These are phyloP conservation scores for Eustalomyia histrio DNA, from an alignment of 2,888 invertebrate species.

Conservation along the genomic window DNA sequence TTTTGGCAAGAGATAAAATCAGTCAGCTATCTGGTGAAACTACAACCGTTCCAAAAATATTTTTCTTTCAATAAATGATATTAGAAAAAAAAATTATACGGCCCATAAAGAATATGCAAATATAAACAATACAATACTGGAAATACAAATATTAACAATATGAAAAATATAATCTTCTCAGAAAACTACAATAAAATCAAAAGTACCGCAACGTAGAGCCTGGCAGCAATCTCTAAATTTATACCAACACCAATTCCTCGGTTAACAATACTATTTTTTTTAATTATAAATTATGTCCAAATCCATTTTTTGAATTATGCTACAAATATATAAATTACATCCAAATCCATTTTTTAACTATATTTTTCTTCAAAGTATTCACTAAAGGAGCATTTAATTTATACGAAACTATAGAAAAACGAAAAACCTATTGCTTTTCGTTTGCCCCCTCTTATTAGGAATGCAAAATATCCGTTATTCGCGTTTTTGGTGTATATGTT, in stretches of 20 bases:
- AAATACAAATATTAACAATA: constrained; percentile 5
- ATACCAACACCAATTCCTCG: neutral
- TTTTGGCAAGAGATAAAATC: neutral
- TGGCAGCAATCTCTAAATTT: neutral
- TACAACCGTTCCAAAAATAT: neutral
- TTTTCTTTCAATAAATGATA: neutral
- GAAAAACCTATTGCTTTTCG: too few relatives aligned
- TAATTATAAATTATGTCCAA: too few relatives aligned
- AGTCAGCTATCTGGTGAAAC: neutral
- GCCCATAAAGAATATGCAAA: constrained; percentile 24
- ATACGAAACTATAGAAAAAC: too few relatives aligned
- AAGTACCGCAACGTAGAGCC: constrained; percentile 19
- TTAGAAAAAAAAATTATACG: constrained; percentile 31
- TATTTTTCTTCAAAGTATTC: too few relatives aligned
- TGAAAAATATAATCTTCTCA: constrained; percentile 5
- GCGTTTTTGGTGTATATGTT: too few relatives aligned
- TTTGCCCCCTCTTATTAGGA: too few relatives aligned
- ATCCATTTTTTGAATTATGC: too few relatives aligned
- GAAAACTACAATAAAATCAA: neutral
- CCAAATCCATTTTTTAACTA: too few relatives aligned
- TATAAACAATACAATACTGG: neutral
- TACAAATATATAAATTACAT: too few relatives aligned
- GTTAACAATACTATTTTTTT: too few relatives aligned
- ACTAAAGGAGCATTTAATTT: too few relatives aligned
- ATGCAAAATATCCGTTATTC: too few relatives aligned